Conservation (phyloP, 2,113 vertebrate genomes). For the Chloropsis hardwickii region DNA sequence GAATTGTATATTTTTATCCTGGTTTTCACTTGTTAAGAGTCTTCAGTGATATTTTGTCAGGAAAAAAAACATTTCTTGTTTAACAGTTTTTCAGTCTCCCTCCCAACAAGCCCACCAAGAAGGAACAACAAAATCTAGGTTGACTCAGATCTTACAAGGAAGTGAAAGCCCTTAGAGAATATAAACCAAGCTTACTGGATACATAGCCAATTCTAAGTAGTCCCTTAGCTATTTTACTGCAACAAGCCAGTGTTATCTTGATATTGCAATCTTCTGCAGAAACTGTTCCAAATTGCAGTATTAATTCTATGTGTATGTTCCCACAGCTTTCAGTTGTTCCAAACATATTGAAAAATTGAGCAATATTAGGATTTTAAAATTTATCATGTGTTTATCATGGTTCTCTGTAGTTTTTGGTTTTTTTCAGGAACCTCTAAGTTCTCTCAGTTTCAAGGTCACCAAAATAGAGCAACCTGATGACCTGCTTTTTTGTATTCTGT, state of each 20-base stretch:
- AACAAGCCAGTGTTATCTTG: background rate
- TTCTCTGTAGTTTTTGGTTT: fast-evolving
- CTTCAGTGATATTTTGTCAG: background rate
- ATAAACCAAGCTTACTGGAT: background rate
- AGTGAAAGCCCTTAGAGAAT: background rate
- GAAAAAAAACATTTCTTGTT: background rate
- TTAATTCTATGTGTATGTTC: background rate
- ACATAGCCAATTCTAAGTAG: background rate
- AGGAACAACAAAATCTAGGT: background rate
- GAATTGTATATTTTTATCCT: background rate
- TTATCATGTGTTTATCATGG: background rate
- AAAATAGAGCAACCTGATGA: background rate
- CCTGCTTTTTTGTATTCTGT: background rate
- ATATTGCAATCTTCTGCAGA: background rate
- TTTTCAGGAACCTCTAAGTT: background rate
- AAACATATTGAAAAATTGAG: background rate
- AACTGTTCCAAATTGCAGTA: background rate
- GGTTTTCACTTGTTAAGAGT: background rate
- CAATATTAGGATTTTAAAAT: background rate
- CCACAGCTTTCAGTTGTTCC: background rate
- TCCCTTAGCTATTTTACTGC: background rate
- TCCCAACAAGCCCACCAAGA: background rate
- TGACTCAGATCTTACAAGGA: background rate
- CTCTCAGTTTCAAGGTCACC: background rate
- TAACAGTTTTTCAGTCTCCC: background rate